Evolutionary conservation across 1,140 invertebrate species (phyloP).

Genomic region (Sipha flava): DNA sequence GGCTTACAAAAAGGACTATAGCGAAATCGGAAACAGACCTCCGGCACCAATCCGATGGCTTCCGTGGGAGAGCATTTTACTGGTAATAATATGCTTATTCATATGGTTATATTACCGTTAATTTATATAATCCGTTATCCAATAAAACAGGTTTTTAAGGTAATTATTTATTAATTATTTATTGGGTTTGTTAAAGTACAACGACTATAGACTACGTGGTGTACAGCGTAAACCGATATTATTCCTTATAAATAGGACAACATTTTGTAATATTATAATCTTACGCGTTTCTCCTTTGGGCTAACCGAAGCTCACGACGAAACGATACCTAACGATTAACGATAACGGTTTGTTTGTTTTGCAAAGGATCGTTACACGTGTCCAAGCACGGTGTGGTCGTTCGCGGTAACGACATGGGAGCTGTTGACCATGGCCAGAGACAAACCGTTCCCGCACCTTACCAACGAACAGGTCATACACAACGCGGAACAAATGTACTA

Average conservation of each 20-base stretch:
- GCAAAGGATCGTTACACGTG: conserved; percentile 58
- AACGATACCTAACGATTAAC: neutral
- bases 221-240: too few relatives aligned
- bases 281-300: too few relatives aligned
- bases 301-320: too few relatives aligned
- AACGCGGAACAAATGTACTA: conserved; percentile 62
- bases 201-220: too few relatives aligned
- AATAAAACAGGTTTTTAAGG: too few relatives aligned
- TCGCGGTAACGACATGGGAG: conserved; percentile 65
- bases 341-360: neutral
- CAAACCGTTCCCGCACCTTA: conserved; percentile 59
- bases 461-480: conserved; percentile 65
- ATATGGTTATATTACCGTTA: too few relatives aligned
- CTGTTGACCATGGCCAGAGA: conserved; percentile 64
- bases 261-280: too few relatives aligned
- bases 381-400: conserved; percentile 58
- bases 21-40: conserved; percentile 47
- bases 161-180: too few relatives aligned
- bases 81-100: conserved; percentile 52
- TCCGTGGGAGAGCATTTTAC: conserved; percentile 72
- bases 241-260: too few relatives aligned
- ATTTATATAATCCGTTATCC: too few relatives aligned
- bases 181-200: too few relatives aligned
- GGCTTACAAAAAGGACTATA: conserved; percentile 45
- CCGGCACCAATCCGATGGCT: conserved; percentile 68